Percentiles rank a stretch among this genome's conserved stretches.
These are phyloP conservation scores for Calliphora vicina DNA, from an alignment of 1,140 invertebrate species.

Conservation along the genomic window DNA sequence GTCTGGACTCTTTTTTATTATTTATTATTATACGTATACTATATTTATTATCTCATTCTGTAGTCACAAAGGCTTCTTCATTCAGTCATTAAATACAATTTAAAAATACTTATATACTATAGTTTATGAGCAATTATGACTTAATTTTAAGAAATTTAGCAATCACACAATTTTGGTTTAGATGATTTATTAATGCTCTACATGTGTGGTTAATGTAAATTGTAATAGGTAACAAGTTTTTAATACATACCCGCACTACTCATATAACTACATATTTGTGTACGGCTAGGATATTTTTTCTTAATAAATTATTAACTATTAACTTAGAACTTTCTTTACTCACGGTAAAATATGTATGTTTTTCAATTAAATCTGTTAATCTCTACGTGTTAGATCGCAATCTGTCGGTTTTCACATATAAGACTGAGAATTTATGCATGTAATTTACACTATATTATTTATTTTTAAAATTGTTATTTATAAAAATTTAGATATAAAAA, in stretches of 20 bases:
- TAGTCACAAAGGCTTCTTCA: neutral
- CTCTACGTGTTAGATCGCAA: neutral
- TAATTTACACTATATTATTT: neutral
- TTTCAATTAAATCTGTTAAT: neutral
- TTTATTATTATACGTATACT: too few relatives aligned
- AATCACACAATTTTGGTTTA: too few relatives aligned
- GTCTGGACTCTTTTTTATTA: neutral
- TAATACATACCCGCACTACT: too few relatives aligned
- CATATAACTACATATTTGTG: neutral
- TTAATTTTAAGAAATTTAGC: too few relatives aligned
- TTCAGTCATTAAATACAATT: too few relatives aligned
- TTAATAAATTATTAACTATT: neutral
- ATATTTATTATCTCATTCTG: too few relatives aligned
- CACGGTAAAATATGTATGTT: neutral
- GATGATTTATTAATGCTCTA: too few relatives aligned
- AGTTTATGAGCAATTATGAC: too few relatives aligned
- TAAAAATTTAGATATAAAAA: neutral
- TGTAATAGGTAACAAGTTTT: too few relatives aligned
- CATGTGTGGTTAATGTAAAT: too few relatives aligned
- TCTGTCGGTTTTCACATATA: neutral
- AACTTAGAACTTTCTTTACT: neutral
- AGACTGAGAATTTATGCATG: neutral
- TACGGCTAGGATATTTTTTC: neutral
- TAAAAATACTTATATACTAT: too few relatives aligned
- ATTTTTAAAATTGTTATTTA: neutral